A percentile compares a stretch with the other conserved stretches of the same genome.
Conservation (phyloP, 1,140 invertebrate species). For the Coenobita brevimanus region DNA sequence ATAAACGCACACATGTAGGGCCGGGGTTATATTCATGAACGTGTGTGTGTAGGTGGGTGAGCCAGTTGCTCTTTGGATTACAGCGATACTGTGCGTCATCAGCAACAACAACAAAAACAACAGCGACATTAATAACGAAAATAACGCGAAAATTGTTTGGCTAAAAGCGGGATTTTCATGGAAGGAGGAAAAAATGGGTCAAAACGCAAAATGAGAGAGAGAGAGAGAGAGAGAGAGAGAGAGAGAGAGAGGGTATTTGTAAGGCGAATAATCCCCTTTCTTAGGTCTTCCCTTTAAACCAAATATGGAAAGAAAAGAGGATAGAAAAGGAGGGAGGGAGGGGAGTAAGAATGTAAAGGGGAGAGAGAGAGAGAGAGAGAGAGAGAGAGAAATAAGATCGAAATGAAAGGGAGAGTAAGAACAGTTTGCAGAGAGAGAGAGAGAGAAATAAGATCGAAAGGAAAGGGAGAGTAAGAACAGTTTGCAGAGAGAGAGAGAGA, state of each 20-base stretch:
- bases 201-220: too few relatives aligned
- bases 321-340: conserved; percentile 9
- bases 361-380: conserved; percentile 33
- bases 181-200: too few relatives aligned
- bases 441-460: conserved; percentile 13
- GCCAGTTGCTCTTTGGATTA: too few relatives aligned
- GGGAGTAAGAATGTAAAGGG: background rate
- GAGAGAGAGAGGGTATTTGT: conserved; percentile 38
- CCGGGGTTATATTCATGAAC: too few relatives aligned
- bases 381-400: conserved; percentile 21
- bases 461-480: conserved; percentile 14
- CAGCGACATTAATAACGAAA: too few relatives aligned
- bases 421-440: conserved; percentile 16
- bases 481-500: conserved; percentile 9
- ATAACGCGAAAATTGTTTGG: too few relatives aligned
- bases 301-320: background rate
- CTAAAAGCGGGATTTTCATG: too few relatives aligned
- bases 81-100: too few relatives aligned
- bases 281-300: background rate
- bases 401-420: conserved; percentile 24
- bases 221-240: too few relatives aligned
- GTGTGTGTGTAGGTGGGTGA: too few relatives aligned
- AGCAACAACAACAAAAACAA: too few relatives aligned
- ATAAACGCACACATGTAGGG: too few relatives aligned
- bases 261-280: background rate